Evolutionary conservation across 2,888 invertebrate genomes (phyloP).

Genomic region (Brachyopa scutellaris): DNA sequence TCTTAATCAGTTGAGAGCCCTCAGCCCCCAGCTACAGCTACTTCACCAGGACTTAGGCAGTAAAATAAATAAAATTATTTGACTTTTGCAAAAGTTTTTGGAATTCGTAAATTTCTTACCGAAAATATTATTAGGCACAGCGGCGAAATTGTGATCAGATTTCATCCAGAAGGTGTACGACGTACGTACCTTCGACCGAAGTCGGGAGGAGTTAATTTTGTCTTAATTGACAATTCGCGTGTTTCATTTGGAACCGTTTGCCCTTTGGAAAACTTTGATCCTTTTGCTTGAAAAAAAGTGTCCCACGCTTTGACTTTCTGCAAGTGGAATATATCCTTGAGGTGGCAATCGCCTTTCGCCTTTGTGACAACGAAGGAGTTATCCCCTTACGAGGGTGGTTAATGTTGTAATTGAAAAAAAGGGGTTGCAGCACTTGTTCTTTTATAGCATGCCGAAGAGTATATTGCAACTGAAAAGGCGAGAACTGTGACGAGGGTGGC

Average conservation of each 20-base stretch:
- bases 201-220: conserved; percentile 60
- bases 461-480: conserved; percentile 66
- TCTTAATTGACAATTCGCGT: conserved; percentile 72
- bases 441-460: conserved; percentile 43
- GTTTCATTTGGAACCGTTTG: conserved; percentile 55
- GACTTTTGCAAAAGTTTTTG: conserved; percentile 60
- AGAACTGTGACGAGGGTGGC: conserved; percentile 74
- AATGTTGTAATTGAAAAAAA: conserved; percentile 70
- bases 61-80: conserved; percentile 69
- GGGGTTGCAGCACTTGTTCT: conserved; percentile 72
- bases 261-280: conserved; percentile 47
- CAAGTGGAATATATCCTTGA: conserved; percentile 59
- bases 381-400: conserved; percentile 66
- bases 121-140: conserved; percentile 42
- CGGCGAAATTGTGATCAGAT: conserved; percentile 32
- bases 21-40: neutral
- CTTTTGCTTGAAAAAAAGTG: conserved; percentile 26
- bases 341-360: conserved; percentile 63
- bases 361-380: conserved; percentile 69
- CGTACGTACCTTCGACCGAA: neutral
- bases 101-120: conserved; percentile 32
- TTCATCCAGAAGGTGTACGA: conserved; percentile 55
- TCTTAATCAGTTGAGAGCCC: conserved; percentile 40
- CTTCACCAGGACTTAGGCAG: conserved; percentile 14
- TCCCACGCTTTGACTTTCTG: conserved; percentile 57